phyloP scores from a whole-genome alignment of 2,113 vertebrate species.

The Dissostichus mawsoni region DNA sequence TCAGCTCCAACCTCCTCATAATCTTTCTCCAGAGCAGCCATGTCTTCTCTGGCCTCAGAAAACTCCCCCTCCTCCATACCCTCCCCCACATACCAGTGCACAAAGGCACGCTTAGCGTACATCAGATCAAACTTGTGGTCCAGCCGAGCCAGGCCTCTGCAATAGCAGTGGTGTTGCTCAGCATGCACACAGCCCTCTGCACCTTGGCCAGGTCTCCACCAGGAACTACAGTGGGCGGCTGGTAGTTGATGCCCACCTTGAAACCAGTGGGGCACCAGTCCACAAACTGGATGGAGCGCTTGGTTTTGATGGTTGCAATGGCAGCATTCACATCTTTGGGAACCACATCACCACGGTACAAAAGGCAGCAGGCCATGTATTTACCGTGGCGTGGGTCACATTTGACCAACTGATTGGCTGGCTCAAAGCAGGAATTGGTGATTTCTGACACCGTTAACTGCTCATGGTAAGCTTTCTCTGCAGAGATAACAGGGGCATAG shows the following conservation, averaged over 20 bases:
- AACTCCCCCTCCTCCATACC: slow-evolving; percentile 90
- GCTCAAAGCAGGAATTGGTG: slow-evolving; percentile 70
- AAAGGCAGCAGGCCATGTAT: slow-evolving; percentile 83
- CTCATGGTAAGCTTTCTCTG: slow-evolving; percentile 85
- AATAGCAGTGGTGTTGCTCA: slow-evolving; percentile 88
- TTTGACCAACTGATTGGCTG: slow-evolving; percentile 73
- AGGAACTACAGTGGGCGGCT: slow-evolving; percentile 83
- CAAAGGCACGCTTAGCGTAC: slow-evolving; percentile 88
- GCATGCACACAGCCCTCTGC: slow-evolving; percentile 87
- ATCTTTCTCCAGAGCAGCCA: slow-evolving; percentile 86
- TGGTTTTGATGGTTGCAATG: slow-evolving; percentile 88
- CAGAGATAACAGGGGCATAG: slow-evolving; percentile 85
- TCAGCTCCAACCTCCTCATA: slow-evolving; percentile 84
- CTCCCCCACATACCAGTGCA: slow-evolving; percentile 90
- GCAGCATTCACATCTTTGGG: slow-evolving; percentile 90
- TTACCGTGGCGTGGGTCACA: slow-evolving; percentile 72
- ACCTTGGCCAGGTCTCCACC: slow-evolving; percentile 88
- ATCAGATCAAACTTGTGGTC: slow-evolving; percentile 89
- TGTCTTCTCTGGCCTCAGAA: slow-evolving; percentile 87
- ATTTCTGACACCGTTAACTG: slow-evolving; percentile 72
- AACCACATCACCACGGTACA: slow-evolving; percentile 87
- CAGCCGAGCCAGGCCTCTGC: slow-evolving; percentile 88
- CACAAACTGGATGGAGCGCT: slow-evolving; percentile 85
- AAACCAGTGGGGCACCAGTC: slow-evolving; percentile 86
- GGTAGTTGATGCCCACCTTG: slow-evolving; percentile 83